Percentiles rank a stretch among this genome's conserved stretches.
Conservation (phyloP, 2,888 invertebrate species). For the Trichacis sp. region DNA sequence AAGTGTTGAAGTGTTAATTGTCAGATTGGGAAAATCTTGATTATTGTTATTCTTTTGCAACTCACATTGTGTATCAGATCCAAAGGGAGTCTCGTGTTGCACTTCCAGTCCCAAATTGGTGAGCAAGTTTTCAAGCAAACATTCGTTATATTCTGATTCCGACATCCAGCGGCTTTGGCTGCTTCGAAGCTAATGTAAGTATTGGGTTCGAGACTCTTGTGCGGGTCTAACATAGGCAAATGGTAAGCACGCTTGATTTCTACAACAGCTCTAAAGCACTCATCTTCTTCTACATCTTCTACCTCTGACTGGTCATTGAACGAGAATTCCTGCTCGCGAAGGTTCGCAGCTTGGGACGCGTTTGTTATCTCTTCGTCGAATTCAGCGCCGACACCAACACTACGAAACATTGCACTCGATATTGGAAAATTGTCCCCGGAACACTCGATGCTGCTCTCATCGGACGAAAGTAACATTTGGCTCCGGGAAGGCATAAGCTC, state of each 20-base stretch:
- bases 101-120: conserved; percentile 73
- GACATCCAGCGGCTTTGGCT: conserved; percentile 58
- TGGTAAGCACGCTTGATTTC: conserved; percentile 73
- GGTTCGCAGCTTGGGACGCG: conserved; percentile 8
- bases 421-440: conserved; percentile 52
- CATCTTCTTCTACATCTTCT: conserved; percentile 29
- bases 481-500: conserved; percentile 42
- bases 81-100: conserved; percentile 69
- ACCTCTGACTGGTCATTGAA: conserved; percentile 30
- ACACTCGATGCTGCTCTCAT: conserved; percentile 53
- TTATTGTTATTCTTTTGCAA: too few species aligned
- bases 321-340: conserved; percentile 14
- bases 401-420: conserved; percentile 57
- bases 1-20: too few species aligned
- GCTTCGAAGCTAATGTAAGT: conserved; percentile 76
- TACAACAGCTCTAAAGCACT: conserved; percentile 70
- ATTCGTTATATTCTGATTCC: conserved; percentile 70
- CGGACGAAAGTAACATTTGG: conserved; percentile 46
- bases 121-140: conserved; percentile 71
- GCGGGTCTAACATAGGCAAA: conserved; percentile 68
- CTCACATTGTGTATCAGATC: conserved; percentile 73
- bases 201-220: conserved; percentile 71
- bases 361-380: conserved; percentile 51
- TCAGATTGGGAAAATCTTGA: too few species aligned
- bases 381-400: conserved; percentile 64